Percentiles rank a stretch among this genome's conserved stretches.
Conservation (phyloP, 2,797 vertebrate species). For the Lutra lutra region DNA sequence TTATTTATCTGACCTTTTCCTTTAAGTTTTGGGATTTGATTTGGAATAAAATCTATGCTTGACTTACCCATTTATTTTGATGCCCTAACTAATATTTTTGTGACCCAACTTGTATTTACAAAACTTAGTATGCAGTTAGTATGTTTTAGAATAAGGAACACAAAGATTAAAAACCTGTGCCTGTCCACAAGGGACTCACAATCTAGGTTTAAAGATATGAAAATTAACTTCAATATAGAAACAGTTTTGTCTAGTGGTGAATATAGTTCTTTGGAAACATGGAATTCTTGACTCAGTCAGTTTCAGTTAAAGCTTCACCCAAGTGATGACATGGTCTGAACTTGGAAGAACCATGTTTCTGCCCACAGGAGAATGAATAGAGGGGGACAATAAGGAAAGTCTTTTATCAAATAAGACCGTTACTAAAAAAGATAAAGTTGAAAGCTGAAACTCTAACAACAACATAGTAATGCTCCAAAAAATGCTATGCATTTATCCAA, state of each 20-base stretch:
- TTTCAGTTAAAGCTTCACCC: not conserved
- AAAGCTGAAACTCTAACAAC: conserved; percentile 26
- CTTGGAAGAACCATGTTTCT: conserved; percentile 31
- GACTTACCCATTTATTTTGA: not conserved
- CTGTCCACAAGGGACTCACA: conserved; percentile 23
- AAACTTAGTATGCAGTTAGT: not conserved
- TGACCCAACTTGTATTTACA: not conserved
- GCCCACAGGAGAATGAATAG: conserved; percentile 12
- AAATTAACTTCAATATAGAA: conserved; percentile 34
- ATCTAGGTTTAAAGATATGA: conserved; percentile 14
- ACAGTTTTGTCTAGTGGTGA: not conserved
- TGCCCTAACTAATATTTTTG: conserved; percentile 29
- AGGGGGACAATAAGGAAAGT: not conserved
- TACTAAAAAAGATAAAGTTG: conserved; percentile 39
- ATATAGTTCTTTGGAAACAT: not conserved
- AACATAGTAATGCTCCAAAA: not conserved
- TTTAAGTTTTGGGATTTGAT: conserved; percentile 20
- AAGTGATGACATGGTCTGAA: not conserved
- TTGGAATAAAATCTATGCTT: not conserved
- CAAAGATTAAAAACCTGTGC: not conserved
- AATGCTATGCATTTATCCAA: not conserved
- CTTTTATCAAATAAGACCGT: not conserved
- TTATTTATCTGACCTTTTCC: not conserved
- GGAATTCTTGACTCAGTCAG: not conserved
- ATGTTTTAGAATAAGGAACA: not conserved